Percentiles rank a stretch among this genome's conserved stretches.
phyloP scores from a whole-genome alignment of 2,888 invertebrate species.

The Notocelia uddmanniana region DNA sequence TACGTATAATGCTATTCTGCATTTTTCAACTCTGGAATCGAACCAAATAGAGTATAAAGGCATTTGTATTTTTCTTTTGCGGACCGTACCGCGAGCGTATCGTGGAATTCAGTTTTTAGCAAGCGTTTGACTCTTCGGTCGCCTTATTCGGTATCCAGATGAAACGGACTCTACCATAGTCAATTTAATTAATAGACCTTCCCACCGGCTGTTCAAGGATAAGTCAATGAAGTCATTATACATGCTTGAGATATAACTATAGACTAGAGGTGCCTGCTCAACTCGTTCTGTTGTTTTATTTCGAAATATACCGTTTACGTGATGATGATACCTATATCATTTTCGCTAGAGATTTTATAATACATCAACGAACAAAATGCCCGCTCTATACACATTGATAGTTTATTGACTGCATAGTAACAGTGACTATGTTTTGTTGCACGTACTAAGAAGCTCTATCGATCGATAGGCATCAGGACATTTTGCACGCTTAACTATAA shows the following conservation, averaged over 20 bases:
- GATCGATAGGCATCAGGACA: constrained; percentile 49
- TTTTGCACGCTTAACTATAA: constrained; percentile 55
- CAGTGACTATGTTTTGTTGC: constrained; percentile 1
- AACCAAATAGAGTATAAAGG: constrained; percentile 61
- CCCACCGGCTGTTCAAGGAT: constrained; percentile 57
- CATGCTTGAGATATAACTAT: constrained; percentile 69
- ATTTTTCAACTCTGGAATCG: constrained; percentile 66
- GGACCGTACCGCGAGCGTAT: constrained; percentile 60
- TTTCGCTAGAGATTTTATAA: constrained; percentile 47
- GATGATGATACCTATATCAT: constrained; percentile 49
- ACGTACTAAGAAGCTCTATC: constrained; percentile 49
- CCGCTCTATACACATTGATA: constrained; percentile 39
- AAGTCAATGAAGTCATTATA: constrained; percentile 74
- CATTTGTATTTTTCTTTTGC: constrained; percentile 68
- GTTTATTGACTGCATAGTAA: constrained; percentile 6
- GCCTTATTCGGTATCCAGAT: constrained; percentile 69
- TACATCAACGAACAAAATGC: constrained; percentile 51
- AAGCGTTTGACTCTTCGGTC: constrained; percentile 61
- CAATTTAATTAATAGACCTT: constrained; percentile 73
- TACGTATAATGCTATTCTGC: constrained; percentile 63
- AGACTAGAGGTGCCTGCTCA: constrained; percentile 48
- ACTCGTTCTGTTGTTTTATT: constrained; percentile 52
- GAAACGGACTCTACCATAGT: constrained; percentile 64
- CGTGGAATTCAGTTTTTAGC: constrained; percentile 74
- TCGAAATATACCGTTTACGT: constrained; percentile 52